Conservation (phyloP, 2,888 invertebrate species). For the Latheticus oryzae region DNA sequence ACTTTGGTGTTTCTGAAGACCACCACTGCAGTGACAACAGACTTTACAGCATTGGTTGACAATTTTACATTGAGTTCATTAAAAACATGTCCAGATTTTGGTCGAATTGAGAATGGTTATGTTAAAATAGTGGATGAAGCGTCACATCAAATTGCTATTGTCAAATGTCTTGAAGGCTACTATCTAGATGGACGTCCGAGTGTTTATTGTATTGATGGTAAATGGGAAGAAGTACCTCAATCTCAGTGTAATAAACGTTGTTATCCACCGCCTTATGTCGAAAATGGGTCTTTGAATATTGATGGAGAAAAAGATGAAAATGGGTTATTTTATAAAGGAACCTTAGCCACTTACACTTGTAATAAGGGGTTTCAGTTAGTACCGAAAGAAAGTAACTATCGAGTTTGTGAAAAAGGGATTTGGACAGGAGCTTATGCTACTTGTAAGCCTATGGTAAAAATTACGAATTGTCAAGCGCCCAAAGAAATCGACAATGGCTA, state of each 20-base stretch:
- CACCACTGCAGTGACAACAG: not conserved
- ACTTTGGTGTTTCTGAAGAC: slow-evolving; percentile 5
- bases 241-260: slow-evolving; percentile 57
- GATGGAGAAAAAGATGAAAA: slow-evolving; percentile 53
- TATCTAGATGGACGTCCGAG: slow-evolving; percentile 60
- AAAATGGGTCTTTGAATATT: slow-evolving; percentile 57
- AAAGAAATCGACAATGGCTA: slow-evolving; percentile 60
- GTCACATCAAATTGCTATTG: slow-evolving; percentile 39
- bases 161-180: slow-evolving; percentile 59
- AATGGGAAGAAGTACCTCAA: slow-evolving; percentile 55
- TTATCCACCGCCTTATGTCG: slow-evolving; percentile 58
- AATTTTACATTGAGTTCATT: no score
- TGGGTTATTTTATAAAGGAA: slow-evolving; percentile 58
- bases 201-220: slow-evolving; percentile 59
- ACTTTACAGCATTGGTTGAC: no score
- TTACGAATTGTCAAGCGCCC: slow-evolving; percentile 56
- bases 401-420: slow-evolving; percentile 63
- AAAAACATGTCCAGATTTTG: slow-evolving; percentile 52
- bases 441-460: slow-evolving; percentile 53
- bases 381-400: slow-evolving; percentile 58
- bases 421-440: slow-evolving; percentile 62
- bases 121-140: slow-evolving; percentile 22
- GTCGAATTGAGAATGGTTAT: slow-evolving; percentile 47
- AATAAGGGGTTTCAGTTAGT: slow-evolving; percentile 56
- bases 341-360: slow-evolving; percentile 61